Evolutionary conservation across 2,113 vertebrate genomes (phyloP), one percentile per base, ranked within the genome.

Genomic region (Nothocercus nigrocapillus): DNA sequence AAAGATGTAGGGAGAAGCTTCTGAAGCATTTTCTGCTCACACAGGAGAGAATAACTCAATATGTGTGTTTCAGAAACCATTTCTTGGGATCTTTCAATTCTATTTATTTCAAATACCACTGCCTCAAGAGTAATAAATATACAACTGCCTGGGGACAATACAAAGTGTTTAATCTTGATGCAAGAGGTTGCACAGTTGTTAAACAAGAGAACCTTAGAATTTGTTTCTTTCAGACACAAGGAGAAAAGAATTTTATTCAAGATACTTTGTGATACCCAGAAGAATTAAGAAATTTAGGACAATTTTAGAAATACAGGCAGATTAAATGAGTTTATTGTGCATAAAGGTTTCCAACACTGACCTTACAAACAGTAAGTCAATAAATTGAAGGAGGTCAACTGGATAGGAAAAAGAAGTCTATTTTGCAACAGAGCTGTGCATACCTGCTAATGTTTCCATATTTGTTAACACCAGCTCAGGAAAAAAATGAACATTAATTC

Each of bases 131-230:
- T 93, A 97, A 98, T 98, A 97, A 97, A 96, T 97, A 96, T 89
- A 96, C 82, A 97, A 94, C 88, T 96, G 93, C 85, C 96, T 96
- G 45, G 94, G 96, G 97, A 97, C 88, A 96, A 95, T 97, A 96
- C 96, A 97, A 96, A 96, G 91, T 96, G 96, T 95, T 98, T 98
- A 97, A 98, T 97, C 95, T 97, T 92, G 82, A 98, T 96, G 97
- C 90, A 95, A 97, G 96, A 96, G 95, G 87, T 95, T 97, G 91
- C 97, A 96, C 91, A 96, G 93, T 95, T 97, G 97, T 98, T 97
- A 97, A 97, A 96, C 90, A 97, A 92, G 82, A 97, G 96, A 96
- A 87, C 61, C 66, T 82, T 63, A 70, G 80, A 95, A 93, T 88
- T 74, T 85, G 36, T 92, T 95, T 96, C 91, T 91, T 93, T 89